phyloP scores from a whole-genome alignment of 2,888 invertebrate species.

The Oxycera nigricornis region DNA sequence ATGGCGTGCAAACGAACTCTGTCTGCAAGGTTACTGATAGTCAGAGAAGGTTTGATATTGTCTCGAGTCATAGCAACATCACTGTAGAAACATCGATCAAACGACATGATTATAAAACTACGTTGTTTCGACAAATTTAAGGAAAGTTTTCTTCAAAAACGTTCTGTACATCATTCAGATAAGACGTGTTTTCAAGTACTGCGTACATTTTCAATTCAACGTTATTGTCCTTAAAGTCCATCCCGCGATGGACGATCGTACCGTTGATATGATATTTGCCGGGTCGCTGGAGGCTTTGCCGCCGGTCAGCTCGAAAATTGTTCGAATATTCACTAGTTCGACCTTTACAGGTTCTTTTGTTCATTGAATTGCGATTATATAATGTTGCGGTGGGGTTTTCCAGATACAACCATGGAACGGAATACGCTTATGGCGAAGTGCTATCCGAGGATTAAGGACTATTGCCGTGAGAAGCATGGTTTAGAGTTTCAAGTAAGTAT shows the following conservation, averaged over 20 bases:
- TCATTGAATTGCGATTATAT: background rate
- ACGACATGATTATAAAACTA: conserved; percentile 13
- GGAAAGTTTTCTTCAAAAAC: background rate
- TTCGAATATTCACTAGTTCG: conserved; percentile 96
- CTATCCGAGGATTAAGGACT: conserved; percentile 95
- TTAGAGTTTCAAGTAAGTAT: conserved; percentile 90
- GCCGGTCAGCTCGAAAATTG: conserved; percentile 96
- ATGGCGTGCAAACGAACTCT: background rate
- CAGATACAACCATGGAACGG: conserved; percentile 96
- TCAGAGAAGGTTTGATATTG: background rate
- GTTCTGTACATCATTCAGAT: background rate
- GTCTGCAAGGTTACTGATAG: too few relatives aligned
- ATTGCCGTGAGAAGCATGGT: conserved; percentile 95
- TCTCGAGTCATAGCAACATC: conserved; percentile 25
- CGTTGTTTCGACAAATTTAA: background rate
- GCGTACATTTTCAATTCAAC: background rate
- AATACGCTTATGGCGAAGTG: conserved; percentile 98
- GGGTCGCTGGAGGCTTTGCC: conserved; percentile 89
- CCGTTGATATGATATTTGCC: conserved; percentile 87
- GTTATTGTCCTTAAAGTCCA: background rate
- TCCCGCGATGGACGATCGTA: conserved; percentile 83
- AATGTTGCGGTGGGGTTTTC: conserved; percentile 44
- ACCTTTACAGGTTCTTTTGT: conserved; percentile 88
- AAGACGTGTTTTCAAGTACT: conserved; percentile 3
- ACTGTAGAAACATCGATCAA: conserved; percentile 38